phyloP scores from a whole-genome alignment of 2,113 vertebrate genomes.

The Poicephalus meyeri region DNA sequence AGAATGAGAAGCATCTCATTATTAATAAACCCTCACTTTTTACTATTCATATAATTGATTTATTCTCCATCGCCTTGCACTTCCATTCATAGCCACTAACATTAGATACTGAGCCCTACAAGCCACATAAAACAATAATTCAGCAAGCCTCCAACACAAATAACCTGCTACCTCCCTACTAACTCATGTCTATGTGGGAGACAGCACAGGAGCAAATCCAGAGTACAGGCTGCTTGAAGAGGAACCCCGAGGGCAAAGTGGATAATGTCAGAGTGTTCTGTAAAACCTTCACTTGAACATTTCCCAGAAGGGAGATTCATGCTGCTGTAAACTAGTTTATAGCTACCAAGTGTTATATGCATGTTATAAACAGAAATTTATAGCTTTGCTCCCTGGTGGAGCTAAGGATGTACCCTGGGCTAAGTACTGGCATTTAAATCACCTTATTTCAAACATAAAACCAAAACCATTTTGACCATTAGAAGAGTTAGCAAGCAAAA shows the following conservation, averaged over 20 bases:
- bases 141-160: not conserved
- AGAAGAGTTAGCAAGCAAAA: not conserved
- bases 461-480: not conserved
- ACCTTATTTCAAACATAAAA: not conserved
- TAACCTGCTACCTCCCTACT: not conserved
- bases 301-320: not conserved
- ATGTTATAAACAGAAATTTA: not conserved
- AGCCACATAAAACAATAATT: not conserved
- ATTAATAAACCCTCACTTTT: not conserved
- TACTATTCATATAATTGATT: rapidly evolving
- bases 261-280: too few relatives aligned
- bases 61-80: not conserved
- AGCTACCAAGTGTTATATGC: not conserved
- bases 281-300: too few relatives aligned
- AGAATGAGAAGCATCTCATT: not conserved
- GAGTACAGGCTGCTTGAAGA: not conserved
- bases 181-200: not conserved
- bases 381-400: not conserved
- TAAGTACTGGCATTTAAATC: not conserved
- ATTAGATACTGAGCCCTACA: not conserved
- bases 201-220: rapidly evolving
- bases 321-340: not conserved
- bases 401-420: not conserved
- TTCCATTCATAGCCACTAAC: not conserved
- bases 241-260: not conserved